Conservation (phyloP, 2,113 vertebrate species). For the Grammomys dolichurus region DNA sequence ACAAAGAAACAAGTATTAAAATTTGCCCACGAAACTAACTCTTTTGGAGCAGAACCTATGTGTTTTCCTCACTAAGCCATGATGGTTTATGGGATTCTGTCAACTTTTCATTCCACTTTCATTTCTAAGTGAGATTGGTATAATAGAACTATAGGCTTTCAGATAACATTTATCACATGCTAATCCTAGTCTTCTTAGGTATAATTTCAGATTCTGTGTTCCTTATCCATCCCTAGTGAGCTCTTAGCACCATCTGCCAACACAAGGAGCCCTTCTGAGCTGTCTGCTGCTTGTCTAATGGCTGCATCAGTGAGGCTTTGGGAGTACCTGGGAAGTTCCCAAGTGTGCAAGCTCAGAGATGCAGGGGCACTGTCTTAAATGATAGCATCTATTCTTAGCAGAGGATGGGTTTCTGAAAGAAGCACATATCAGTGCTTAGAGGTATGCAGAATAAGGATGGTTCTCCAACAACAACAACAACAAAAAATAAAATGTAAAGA, state of each 20-base stretch:
- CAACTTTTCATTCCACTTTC: not conserved
- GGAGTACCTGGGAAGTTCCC: too few relatives aligned
- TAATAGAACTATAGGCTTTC: not conserved
- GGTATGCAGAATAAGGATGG: not conserved
- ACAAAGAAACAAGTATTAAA: constrained; percentile 32
- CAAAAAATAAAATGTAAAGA: not conserved
- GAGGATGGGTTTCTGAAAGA: not conserved
- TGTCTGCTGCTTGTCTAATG: not conserved
- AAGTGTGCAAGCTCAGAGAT: not conserved
- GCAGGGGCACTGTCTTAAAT: not conserved
- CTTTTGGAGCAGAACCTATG: not conserved
- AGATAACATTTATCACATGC: not conserved
- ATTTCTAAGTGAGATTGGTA: not conserved
- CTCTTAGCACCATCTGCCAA: fast-evolving
- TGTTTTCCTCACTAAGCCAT: not conserved
- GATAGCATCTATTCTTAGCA: not conserved
- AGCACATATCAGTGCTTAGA: not conserved
- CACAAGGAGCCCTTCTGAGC: not conserved
- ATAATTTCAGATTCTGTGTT: not conserved
- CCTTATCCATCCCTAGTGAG: not conserved
- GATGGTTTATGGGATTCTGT: not conserved
- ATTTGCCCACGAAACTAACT: not conserved
- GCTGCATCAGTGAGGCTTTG: not conserved
- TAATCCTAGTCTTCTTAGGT: not conserved
- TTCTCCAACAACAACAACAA: not conserved